Base-by-base conservation (phyloP, 2,888 invertebrate species). In the Rhamnusium bicolor region DNA sequence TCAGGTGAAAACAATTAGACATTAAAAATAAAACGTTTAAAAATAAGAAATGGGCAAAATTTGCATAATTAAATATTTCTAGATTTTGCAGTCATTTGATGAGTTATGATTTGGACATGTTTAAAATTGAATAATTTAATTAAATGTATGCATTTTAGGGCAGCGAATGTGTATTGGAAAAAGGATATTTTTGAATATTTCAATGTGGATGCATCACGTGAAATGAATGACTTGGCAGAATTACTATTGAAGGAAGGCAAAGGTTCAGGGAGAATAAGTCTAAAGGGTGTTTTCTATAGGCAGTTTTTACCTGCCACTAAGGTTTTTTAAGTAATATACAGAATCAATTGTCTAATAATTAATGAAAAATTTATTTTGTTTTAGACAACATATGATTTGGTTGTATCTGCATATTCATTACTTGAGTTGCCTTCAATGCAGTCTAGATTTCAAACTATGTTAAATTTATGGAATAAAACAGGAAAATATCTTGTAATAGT, bases 401-500 rank as follows among this genome's bases (percentile, higher is more conserved):
- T 96, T 0, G 88, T 96, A 19, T 93, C 94, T 66, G 94, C 96
- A 0, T 96, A 93, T 85, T 91, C 95, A 0, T 89, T 98, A 76
- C 91, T 97, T 79, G 98, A 98, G 87, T 86, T 97, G 77, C 93
- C 94, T 0, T 91, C 89, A 72, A 89, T 91, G 75, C 89, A 92
- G 82, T 89, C 90, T 24, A 90, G 98, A 61, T 86, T 95, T 58
- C 92, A 95, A 82, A 90, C 91, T 0, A 87, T 97, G 69, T 89
- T 93, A 62, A 95, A 93, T 82, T 89, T 98, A 7, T 98, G 98
- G 98, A 92, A 92, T 67, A 97, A 95, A 89, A 96, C 97, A 0
- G 91, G 92, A 78, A 91, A 93, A 10, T 96, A 94, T 85, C 88
- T 98, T 84, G 90, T 98, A 12, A 89, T 98, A 3, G 91, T 96